phyloP scores from a whole-genome alignment of 2,888 invertebrate species.

The Habroteleia sp. region DNA sequence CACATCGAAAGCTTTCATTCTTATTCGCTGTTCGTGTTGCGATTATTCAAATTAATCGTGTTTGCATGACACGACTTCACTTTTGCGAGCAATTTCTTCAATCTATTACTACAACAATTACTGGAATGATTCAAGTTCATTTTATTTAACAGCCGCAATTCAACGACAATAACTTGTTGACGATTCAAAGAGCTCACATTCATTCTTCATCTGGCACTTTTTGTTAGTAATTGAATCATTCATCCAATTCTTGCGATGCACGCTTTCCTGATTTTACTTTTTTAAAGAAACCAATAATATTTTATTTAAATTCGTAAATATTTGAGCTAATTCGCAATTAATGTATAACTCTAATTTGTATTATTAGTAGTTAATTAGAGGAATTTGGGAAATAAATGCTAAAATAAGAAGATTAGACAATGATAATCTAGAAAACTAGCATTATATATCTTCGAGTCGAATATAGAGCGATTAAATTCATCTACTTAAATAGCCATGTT shows the following conservation, averaged over 20 bases:
- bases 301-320: too few species aligned
- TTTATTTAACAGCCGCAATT: constrained; percentile 8
- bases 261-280: constrained; percentile 11
- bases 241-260: constrained; percentile 9
- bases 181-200: constrained; percentile 1
- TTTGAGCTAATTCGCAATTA: too few species aligned
- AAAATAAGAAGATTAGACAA: too few species aligned
- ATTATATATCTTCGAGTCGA: background rate
- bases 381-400: too few species aligned
- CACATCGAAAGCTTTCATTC: constrained; percentile 23
- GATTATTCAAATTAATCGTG: constrained; percentile 24
- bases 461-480: constrained; percentile 8
- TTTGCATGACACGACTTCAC: constrained; percentile 18
- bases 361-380: too few species aligned
- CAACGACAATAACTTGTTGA: constrained; percentile 27
- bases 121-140: constrained; percentile 9
- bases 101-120: constrained; percentile 9
- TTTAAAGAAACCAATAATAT: too few species aligned
- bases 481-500: constrained; percentile 2
- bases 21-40: constrained; percentile 10
- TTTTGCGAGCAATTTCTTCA: constrained; percentile 13
- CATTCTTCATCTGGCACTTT: constrained; percentile 5
- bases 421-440: constrained; percentile 2
- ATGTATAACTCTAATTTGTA: too few species aligned
- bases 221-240: constrained; percentile 29